These are phyloP conservation scores for Cyprinodon diabolis DNA, from an alignment of 2,797 vertebrate species.

Conservation along the genomic window DNA sequence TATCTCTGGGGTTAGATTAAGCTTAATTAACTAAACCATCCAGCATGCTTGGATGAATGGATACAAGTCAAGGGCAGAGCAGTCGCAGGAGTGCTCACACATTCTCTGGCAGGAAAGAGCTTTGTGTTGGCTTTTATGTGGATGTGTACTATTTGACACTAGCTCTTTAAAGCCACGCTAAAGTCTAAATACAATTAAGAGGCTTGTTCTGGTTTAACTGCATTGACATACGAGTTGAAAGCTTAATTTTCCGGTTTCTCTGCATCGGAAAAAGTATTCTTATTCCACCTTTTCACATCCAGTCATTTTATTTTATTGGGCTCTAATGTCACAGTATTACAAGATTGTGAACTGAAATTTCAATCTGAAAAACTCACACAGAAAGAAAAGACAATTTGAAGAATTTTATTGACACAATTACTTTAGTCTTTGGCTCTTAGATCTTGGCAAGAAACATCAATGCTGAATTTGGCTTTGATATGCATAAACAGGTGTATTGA, in stretches of 20 bases:
- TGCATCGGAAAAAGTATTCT: neutral
- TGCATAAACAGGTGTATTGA: no score
- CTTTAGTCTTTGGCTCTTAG: no score
- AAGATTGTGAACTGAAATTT: neutral
- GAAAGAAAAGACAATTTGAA: no score
- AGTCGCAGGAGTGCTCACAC: slow-evolving; percentile 61
- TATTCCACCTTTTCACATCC: neutral
- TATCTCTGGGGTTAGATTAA: slow-evolving; percentile 79
- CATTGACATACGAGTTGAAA: neutral
- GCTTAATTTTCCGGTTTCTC: neutral
- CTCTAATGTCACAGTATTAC: neutral
- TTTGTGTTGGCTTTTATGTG: slow-evolving; percentile 23
- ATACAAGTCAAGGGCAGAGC: slow-evolving; percentile 81
- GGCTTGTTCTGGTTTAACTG: neutral
- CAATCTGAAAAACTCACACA: no score
- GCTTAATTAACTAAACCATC: slow-evolving; percentile 83
- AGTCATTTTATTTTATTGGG: neutral
- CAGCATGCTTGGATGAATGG: slow-evolving; percentile 75
- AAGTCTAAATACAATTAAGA: slow-evolving; percentile 8
- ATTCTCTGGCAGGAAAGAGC: slow-evolving; percentile 47
- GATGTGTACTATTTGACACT: slow-evolving; percentile 1
- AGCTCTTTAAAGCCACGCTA: slow-evolving; percentile 19
- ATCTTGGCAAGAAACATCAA: no score
- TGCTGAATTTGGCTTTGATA: no score
- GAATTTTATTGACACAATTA: no score